A percentile compares a stretch with the other conserved stretches of the same genome.
Evolutionary conservation across 2,113 vertebrate genomes (phyloP).

Genomic region (Noturus placidus): DNA sequence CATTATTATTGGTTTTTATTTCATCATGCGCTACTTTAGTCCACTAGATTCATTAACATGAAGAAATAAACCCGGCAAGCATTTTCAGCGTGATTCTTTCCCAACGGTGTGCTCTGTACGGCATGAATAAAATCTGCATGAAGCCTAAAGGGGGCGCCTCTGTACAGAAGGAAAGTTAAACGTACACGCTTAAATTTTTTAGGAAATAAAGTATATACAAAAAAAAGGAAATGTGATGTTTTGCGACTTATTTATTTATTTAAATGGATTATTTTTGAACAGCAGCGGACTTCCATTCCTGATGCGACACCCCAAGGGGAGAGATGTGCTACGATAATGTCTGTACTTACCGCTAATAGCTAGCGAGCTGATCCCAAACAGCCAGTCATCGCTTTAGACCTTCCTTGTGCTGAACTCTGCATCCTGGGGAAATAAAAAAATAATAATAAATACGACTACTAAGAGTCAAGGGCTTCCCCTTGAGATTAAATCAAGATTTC

Average conservation of each 20-base stretch:
- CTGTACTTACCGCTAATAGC: neutral
- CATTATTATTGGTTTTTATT: neutral
- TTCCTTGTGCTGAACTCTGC: neutral
- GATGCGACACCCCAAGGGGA: neutral
- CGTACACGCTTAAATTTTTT: conserved; percentile 58
- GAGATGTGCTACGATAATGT: neutral
- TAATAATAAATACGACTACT: no score
- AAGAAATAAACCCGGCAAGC: neutral
- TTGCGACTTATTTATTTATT: neutral
- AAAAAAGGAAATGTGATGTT: neutral
- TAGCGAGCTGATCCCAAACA: neutral
- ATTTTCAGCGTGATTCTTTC: neutral
- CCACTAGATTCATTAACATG: neutral
- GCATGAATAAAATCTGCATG: conserved; percentile 51
- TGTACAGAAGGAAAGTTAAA: conserved; percentile 37
- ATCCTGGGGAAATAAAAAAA: neutral
- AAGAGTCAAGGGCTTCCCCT: no score
- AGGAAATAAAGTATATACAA: conserved; percentile 56
- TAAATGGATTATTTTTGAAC: neutral
- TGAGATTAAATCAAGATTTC: no score
- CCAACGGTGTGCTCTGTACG: conserved; percentile 9
- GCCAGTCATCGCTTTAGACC: neutral
- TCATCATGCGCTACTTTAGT: neutral
- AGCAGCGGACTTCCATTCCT: neutral
- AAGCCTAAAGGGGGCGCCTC: conserved; percentile 45